Percentiles rank a stretch among this genome's conserved stretches.
Evolutionary conservation across 2,888 invertebrate genomes (phyloP).

Genomic region (Sipha maydis): DNA sequence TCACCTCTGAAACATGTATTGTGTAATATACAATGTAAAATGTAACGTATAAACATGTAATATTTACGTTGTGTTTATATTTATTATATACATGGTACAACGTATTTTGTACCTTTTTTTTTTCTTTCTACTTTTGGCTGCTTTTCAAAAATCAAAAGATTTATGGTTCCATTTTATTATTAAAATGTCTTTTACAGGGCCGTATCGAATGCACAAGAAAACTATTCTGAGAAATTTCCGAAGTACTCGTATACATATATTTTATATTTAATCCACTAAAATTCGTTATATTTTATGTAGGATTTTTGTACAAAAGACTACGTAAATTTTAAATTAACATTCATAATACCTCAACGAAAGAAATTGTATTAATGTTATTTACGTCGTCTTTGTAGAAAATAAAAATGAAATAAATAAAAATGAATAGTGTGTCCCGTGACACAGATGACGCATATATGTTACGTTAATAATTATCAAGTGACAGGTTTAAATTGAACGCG

Average conservation of each 20-base stretch:
- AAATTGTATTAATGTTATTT: not conserved
- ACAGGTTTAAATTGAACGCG: too few relatives aligned
- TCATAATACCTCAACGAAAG: not conserved
- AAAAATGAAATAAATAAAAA: too few relatives aligned
- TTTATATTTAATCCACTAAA: not conserved
- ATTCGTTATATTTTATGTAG: not conserved
- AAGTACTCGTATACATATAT: not conserved
- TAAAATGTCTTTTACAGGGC: conserved; percentile 12
- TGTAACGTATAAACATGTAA: not conserved
- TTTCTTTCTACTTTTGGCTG: not conserved
- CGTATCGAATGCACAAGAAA: not conserved
- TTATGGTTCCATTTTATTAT: conserved; percentile 20
- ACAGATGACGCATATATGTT: too few relatives aligned
- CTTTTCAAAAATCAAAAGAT: conserved; percentile 27
- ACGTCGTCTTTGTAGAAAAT: too few relatives aligned
- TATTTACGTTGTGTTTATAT: conserved; percentile 4
- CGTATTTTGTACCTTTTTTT: not conserved
- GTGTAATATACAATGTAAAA: not conserved
- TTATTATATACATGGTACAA: not conserved
- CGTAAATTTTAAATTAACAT: not conserved
- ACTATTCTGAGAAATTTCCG: not conserved
- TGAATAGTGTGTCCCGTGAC: too few relatives aligned
- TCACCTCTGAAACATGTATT: not conserved
- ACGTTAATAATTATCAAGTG: too few relatives aligned
- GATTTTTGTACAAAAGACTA: not conserved